A percentile compares a stretch with the other conserved stretches of the same genome.
phyloP scores from a whole-genome alignment of 1,140 invertebrate species.

The Schmidtea mediterranea region DNA sequence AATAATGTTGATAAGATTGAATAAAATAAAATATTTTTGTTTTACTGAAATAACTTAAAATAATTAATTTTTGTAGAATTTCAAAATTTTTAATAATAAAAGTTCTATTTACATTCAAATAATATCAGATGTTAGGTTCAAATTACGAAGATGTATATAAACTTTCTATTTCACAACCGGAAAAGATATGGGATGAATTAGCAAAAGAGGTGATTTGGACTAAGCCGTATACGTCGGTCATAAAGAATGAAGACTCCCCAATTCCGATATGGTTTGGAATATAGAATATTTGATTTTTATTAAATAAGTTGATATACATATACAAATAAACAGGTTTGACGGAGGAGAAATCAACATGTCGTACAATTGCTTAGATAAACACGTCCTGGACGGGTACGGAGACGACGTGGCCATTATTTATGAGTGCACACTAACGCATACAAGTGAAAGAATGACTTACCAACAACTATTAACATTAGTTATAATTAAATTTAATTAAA shows the following conservation, averaged over 20 bases:
- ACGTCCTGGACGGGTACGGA: conserved; percentile 48
- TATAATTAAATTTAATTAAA: too few relatives aligned
- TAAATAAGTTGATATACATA: too few relatives aligned
- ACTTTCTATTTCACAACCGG: conserved; percentile 50
- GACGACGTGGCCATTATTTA: conserved; percentile 52
- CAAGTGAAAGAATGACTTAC: conserved; percentile 43
- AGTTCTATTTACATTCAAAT: too few relatives aligned
- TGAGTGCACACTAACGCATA: conserved; percentile 55
- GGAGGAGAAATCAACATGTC: conserved; percentile 68
- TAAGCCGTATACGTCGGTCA: conserved; percentile 47
- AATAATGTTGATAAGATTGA: too few relatives aligned
- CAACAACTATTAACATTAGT: conserved; percentile 42
- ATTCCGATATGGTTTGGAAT: conserved; percentile 71
- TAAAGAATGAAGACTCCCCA: conserved; percentile 51
- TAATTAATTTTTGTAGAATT: too few relatives aligned
- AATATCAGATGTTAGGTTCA: too few relatives aligned
- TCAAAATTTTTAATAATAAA: too few relatives aligned
- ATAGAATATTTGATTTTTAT: too few relatives aligned
- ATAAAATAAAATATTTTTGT: too few relatives aligned
- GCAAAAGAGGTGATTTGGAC: conserved; percentile 45
- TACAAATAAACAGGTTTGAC: too few relatives aligned
- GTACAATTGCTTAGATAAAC: conserved; percentile 66
- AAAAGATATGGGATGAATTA: conserved; percentile 56
- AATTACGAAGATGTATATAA: conserved; percentile 54
- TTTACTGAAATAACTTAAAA: too few relatives aligned